Evolutionary conservation across 2,888 invertebrate genomes (phyloP).

Genomic region (Tipula helvola): DNA sequence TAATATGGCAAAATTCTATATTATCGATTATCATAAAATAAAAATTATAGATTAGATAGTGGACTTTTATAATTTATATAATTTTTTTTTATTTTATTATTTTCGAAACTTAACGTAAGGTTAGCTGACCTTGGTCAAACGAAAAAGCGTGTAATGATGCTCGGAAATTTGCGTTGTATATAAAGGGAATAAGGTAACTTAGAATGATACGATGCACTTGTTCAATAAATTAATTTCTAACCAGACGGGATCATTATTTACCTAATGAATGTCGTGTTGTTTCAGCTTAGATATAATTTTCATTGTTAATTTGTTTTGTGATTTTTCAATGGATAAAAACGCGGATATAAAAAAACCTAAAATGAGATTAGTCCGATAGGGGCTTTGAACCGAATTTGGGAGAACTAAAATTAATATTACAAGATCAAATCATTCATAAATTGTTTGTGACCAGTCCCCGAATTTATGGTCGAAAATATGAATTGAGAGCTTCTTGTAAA

Average conservation of each 20-base stretch:
- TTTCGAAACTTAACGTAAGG: not conserved
- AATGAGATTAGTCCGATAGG: not conserved
- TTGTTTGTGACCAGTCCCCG: too few relatives aligned
- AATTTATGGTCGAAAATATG: too few relatives aligned
- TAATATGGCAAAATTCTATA: not conserved
- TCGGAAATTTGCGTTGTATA: not conserved
- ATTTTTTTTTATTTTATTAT: not conserved
- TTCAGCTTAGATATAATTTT: not conserved
- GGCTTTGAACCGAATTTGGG: not conserved
- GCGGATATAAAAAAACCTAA: not conserved
- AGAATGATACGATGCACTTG: not conserved
- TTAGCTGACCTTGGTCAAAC: not conserved
- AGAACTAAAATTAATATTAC: too few relatives aligned
- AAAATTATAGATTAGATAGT: not conserved
- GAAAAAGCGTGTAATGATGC: not conserved
- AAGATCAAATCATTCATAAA: too few relatives aligned
- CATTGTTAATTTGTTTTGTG: not conserved
- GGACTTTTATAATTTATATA: not conserved
- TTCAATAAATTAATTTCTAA: too few relatives aligned
- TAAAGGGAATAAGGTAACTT: not conserved
- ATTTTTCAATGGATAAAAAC: not conserved
- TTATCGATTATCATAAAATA: not conserved
- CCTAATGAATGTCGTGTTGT: not conserved
- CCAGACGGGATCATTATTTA: too few relatives aligned
- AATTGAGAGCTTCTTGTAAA: too few relatives aligned